Evolutionary conservation across 2,797 vertebrate genomes (phyloP).

Genomic region (Linurgus olivaceus): DNA sequence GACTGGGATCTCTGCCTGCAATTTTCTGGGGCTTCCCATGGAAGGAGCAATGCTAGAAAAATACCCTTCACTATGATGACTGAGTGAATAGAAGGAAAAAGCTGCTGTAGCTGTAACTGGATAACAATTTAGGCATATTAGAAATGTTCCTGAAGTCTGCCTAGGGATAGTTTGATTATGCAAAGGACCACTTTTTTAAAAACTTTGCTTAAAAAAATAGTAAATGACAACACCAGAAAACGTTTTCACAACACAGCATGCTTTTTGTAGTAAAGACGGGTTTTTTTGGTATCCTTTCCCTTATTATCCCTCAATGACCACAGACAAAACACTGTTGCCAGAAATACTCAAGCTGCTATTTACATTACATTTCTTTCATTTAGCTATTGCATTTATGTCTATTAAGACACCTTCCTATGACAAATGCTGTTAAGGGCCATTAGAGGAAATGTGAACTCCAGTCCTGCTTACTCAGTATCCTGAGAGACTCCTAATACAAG

Average conservation of each 20-base stretch:
- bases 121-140: not conserved
- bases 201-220: not conserved
- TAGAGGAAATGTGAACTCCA: not conserved
- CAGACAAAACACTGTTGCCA: rapidly evolving
- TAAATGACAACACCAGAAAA: not conserved
- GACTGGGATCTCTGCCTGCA: not conserved
- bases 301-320: not conserved
- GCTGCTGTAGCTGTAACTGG: not conserved
- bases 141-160: not conserved
- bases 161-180: not conserved
- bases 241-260: not conserved
- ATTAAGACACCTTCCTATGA: not conserved
- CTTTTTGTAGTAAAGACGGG: not conserved
- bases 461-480: not conserved
- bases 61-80: not conserved
- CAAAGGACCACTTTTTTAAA: not conserved
- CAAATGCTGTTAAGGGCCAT: not conserved
- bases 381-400: not conserved
- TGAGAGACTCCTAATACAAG: not conserved
- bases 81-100: not conserved
- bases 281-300: not conserved
- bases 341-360: not conserved
- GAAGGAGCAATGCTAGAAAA: not conserved
- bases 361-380: not conserved
- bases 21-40: not conserved